These are phyloP conservation scores for Aradophagus sp. DNA, from an alignment of 1,140 invertebrate genomes.

Conservation along the genomic window DNA sequence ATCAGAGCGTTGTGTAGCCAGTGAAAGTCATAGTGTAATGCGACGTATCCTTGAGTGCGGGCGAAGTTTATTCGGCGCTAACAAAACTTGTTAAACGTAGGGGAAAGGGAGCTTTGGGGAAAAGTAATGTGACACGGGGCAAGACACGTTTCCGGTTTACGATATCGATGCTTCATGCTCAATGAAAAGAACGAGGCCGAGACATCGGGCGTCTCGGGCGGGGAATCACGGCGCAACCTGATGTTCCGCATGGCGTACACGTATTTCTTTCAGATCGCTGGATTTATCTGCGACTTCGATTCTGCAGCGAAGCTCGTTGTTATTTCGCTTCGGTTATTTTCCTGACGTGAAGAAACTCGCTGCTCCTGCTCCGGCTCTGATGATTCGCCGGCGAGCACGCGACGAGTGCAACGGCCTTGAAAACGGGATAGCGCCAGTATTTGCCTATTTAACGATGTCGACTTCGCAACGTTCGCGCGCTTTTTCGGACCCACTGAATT, in stretches of 20 bases:
- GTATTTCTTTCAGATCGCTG: constrained; percentile 61
- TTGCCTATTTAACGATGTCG: constrained; percentile 30
- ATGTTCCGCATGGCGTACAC: constrained; percentile 62
- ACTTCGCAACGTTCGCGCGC: constrained; percentile 12
- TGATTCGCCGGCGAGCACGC: constrained; percentile 52
- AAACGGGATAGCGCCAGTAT: constrained; percentile 39
- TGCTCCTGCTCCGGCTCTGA: constrained; percentile 48
- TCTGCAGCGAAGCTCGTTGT: constrained; percentile 50
- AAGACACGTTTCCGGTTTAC: constrained; percentile 38
- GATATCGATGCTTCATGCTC: constrained; percentile 40
- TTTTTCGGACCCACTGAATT: constrained; percentile 23
- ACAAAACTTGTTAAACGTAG: no score
- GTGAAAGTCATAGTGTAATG: no score
- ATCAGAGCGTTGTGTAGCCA: no score
- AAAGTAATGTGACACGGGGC: constrained; percentile 19
- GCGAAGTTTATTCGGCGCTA: no score
- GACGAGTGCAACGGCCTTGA: constrained; percentile 39
- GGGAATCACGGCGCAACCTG: constrained; percentile 54
- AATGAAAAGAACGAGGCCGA: constrained; percentile 48
- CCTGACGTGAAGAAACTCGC: constrained; percentile 47
- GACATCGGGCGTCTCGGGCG: constrained; percentile 45
- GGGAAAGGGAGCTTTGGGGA: no score
- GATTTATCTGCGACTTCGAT: constrained; percentile 59
- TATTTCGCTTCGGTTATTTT: constrained; percentile 57
- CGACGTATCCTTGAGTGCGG: no score